Evolutionary conservation across 1,140 invertebrate species (phyloP), one percentile per base, ranked within the genome.

Genomic region (Lethrus apterus): DNA sequence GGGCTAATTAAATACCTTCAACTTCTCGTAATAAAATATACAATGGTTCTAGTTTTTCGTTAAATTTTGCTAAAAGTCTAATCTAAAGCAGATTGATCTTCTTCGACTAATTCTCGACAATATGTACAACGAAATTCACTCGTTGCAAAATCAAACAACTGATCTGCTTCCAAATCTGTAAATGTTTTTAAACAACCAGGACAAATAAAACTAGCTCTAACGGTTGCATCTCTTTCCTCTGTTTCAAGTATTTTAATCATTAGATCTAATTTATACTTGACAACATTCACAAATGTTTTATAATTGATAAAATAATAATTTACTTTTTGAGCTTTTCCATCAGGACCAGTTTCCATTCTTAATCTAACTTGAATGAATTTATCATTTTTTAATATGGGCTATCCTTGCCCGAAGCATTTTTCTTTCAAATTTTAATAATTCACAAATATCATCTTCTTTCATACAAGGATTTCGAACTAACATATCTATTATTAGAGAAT

Each of bases 221-320:
- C 93, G 1, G 93, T 96, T 2, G 89, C 90, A 71, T 94, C 89
- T 38, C 93, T 70, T 62, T 97, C 93, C 64, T 93, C 89, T 3
- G 88, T 92, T 68, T 98, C 93, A 77, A 98, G 85, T 63, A 91
- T 83, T 61, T 93, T 90, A 32, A 91, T 76, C 85, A 97, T 93
- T 56, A 93, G 75, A 71, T 97, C 93, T 56, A 98, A 70, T 73
- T 97, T 96, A 65, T 97, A 98, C 68, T 96, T 97, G 0, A 93
- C 86, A 17, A 98, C 90, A 74, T 98, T 98, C 2, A 98, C 93
- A 72, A 97, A 96, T 11, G 83, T 86, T 75, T 93, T 93, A 65
- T 96, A 97, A 70, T 95, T 95, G 50, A 98, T 96, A 61, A 93
- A 97, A 68, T 96, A 97, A 70, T 96, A 97, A 66, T 95, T 96